These are phyloP conservation scores for Xenops minutus DNA, from an alignment of 2,797 vertebrate genomes.

Conservation along the genomic window DNA sequence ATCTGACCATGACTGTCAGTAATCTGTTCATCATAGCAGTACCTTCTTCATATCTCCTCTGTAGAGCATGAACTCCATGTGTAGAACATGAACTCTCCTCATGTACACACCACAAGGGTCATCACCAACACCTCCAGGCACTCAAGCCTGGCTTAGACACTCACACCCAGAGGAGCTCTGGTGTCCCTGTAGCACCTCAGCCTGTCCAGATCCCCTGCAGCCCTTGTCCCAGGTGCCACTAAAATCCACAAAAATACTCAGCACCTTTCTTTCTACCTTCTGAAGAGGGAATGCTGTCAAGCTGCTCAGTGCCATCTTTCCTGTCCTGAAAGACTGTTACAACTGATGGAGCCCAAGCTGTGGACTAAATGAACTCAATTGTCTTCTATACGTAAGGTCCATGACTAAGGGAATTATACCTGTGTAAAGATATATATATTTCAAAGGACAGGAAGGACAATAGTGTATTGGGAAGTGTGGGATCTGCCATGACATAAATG, in stretches of 20 bases:
- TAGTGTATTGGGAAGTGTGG: background rate
- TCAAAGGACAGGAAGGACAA: background rate
- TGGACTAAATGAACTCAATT: background rate
- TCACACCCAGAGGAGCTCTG: background rate
- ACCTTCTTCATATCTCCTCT: background rate
- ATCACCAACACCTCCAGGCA: rapidly evolving
- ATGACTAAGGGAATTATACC: background rate
- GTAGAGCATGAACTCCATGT: rapidly evolving
- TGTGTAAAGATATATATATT: background rate
- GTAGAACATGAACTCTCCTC: rapidly evolving
- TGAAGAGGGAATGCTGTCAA: rapidly evolving
- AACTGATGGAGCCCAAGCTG: background rate
- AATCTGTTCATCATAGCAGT: rapidly evolving
- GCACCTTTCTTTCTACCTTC: background rate
- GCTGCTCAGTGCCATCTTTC: background rate
- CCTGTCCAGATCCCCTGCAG: background rate
- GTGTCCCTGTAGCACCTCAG: background rate
- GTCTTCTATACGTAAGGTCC: background rate
- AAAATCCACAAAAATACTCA: background rate
- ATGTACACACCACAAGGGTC: rapidly evolving
- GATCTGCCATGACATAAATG: background rate
- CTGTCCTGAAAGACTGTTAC: background rate
- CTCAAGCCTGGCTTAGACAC: background rate
- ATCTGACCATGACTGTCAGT: background rate
- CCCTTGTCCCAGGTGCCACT: background rate